A percentile compares a stretch with the other conserved stretches of the same genome.
Conservation (phyloP, 2,113 vertebrate genomes). For the Menidia beryllina region DNA sequence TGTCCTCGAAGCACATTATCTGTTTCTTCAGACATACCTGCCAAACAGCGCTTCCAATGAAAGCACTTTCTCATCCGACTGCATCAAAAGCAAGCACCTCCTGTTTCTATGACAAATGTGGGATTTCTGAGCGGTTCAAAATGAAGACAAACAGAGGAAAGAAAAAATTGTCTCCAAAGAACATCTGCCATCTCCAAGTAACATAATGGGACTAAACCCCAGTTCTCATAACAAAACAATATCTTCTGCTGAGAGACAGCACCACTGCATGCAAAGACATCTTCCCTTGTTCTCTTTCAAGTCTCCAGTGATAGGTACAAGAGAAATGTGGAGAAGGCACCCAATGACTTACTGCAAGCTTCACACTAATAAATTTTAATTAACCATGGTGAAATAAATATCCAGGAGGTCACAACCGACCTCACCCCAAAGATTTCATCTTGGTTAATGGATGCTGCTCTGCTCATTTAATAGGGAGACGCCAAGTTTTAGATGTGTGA, state of each 20-base stretch:
- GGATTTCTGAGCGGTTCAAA: conserved; percentile 54
- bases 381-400: conserved; percentile 51
- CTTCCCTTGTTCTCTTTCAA: conserved; percentile 47
- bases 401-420: conserved; percentile 45
- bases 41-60: conserved; percentile 67
- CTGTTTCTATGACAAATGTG: conserved; percentile 53
- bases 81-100: conserved; percentile 58
- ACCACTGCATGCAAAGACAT: conserved; percentile 28
- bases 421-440: conserved; percentile 53
- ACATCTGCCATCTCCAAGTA: conserved; percentile 58
- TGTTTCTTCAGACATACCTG: conserved; percentile 70
- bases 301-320: conserved; percentile 26
- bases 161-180: conserved; percentile 38
- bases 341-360: conserved; percentile 1
- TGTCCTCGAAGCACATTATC: conserved; percentile 60
- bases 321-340: conserved; percentile 4
- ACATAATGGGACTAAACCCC: conserved; percentile 45
- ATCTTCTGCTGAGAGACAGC: conserved; percentile 23
- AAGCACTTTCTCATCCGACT: conserved; percentile 52
- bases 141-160: conserved; percentile 56
- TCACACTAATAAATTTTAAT: conserved; percentile 62
- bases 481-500: conserved; percentile 58
- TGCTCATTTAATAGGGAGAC: conserved; percentile 34
- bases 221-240: conserved; percentile 44
- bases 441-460: conserved; percentile 52